Conservation (phyloP, 1,140 invertebrate species). For the Brachionus calyciflorus region DNA sequence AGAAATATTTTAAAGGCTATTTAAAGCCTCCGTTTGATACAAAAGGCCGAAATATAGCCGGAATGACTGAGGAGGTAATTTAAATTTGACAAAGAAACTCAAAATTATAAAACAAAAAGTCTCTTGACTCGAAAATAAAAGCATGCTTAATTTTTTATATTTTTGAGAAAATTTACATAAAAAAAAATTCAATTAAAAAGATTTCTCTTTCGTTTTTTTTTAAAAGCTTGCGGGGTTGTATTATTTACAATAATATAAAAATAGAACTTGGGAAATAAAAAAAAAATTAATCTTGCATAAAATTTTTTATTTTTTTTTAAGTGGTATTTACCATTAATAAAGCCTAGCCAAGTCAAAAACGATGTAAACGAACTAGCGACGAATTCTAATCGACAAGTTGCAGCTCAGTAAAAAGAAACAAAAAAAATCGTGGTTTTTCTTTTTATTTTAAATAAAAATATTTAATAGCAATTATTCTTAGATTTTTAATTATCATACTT, state of each 20-base stretch:
- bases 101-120: not conserved
- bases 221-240: not conserved
- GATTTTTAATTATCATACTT: no score
- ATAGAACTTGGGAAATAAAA: no score
- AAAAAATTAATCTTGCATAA: conserved; percentile 25
- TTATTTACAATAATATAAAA: no score
- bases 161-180: conserved; percentile 1
- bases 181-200: conserved; percentile 36
- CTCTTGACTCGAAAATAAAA: not conserved
- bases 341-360: not conserved
- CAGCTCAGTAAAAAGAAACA: no score
- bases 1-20: conserved; percentile 50
- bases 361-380: not conserved
- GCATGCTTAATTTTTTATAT: not conserved
- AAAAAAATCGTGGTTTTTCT: no score
- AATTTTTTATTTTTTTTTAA: conserved; percentile 1
- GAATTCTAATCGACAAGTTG: no score
- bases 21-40: conserved; percentile 51
- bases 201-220: no score
- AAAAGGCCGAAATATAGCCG: conserved; percentile 48
- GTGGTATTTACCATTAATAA: conserved; percentile 43
- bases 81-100: not conserved
- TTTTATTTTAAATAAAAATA: no score
- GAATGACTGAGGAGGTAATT: conserved; percentile 49
- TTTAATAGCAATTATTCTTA: no score